phyloP scores from a whole-genome alignment of 2,888 invertebrate genomes.

The Philereme vetulata region DNA sequence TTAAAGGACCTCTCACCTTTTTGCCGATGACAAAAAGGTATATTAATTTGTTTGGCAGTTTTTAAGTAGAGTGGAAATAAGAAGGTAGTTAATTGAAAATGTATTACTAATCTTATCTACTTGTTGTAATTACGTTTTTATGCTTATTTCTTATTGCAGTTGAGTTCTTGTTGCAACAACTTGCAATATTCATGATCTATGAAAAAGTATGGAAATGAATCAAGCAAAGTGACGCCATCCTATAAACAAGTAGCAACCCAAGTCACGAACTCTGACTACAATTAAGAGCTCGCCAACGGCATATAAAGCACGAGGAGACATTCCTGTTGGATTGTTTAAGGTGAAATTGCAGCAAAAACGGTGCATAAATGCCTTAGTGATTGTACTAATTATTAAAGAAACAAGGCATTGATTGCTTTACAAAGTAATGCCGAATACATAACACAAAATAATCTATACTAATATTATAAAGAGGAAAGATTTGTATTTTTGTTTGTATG shows the following conservation, averaged over 20 bases:
- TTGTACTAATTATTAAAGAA: slow-evolving; percentile 35
- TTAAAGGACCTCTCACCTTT: slow-evolving; percentile 30
- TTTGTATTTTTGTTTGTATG: no score
- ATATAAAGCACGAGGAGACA: slow-evolving; percentile 68
- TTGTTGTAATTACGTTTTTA: no score
- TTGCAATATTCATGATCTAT: slow-evolving; percentile 21
- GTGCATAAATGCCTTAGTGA: slow-evolving; percentile 54
- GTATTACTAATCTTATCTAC: no score
- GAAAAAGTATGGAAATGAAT: slow-evolving; percentile 34
- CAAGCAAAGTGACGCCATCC: slow-evolving; percentile 40
- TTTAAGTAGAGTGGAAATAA: no score
- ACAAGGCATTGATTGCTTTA: slow-evolving; percentile 16
- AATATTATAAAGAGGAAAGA: no score
- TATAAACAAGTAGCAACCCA: slow-evolving; percentile 55
- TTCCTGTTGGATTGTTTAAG: slow-evolving; percentile 56
- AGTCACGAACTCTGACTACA: slow-evolving; percentile 72
- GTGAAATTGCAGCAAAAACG: slow-evolving; percentile 56
- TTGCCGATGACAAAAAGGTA: not conserved
- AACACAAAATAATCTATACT: no score
- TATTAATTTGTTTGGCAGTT: not conserved
- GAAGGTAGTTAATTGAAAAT: no score
- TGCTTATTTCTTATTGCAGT: no score
- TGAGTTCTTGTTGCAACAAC: no score
- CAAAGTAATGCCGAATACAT: not conserved
- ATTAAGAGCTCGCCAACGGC: slow-evolving; percentile 71